Evolutionary conservation across 2,888 invertebrate species (phyloP).

Genomic region (Morpho deidamia): DNA sequence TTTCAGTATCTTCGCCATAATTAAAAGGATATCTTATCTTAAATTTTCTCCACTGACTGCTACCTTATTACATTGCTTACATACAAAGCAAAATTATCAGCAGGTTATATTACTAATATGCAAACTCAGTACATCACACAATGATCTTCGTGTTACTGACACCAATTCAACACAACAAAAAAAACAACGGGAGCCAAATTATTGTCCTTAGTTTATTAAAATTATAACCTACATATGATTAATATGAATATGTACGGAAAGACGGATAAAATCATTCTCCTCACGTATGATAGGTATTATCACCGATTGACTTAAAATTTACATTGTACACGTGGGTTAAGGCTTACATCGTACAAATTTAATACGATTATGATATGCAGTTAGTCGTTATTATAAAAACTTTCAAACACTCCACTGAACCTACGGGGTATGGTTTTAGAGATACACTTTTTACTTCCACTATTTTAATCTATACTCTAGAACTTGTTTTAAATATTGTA

Average conservation of each 20-base stretch:
- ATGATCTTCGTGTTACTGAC: no score
- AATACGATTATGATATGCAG: conserved; percentile 5
- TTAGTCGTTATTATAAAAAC: conserved; percentile 4
- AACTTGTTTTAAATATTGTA: conserved; percentile 46
- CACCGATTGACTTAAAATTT: not conserved
- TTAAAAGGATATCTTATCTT: no score
- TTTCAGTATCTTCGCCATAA: no score
- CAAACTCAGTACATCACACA: no score
- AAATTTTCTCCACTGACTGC: no score
- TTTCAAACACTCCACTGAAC: conserved; percentile 6
- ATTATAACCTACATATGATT: not conserved
- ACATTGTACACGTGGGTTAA: conserved; percentile 9
- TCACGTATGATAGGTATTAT: not conserved
- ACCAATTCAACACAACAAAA: no score
- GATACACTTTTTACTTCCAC: conserved; percentile 48
- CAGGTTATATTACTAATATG: no score
- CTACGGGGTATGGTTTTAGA: conserved; percentile 52
- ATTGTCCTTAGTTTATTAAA: no score
- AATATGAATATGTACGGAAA: not conserved
- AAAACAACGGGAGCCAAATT: no score
- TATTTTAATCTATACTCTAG: conserved; percentile 52
- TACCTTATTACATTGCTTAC: no score
- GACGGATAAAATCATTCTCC: not conserved
- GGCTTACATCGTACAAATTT: conserved; percentile 1
- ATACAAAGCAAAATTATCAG: no score